These are phyloP conservation scores for Drosophila mojavensis DNA, from an alignment of 1,140 invertebrate genomes.

Conservation along the genomic window DNA sequence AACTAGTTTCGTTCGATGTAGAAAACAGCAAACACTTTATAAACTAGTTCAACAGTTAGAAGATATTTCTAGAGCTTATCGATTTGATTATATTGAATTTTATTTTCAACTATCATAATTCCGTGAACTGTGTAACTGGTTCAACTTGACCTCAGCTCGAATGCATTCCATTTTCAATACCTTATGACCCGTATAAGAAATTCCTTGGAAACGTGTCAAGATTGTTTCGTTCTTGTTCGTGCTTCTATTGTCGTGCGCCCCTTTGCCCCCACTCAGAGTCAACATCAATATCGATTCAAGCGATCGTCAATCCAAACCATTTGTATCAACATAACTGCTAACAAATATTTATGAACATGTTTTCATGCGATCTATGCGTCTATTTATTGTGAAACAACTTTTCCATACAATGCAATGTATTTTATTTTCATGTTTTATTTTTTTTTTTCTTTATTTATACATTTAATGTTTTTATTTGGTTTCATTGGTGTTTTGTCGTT, in stretches of 20 bases:
- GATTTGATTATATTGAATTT: background rate
- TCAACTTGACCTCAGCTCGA: background rate
- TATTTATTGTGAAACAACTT: constrained; percentile 64
- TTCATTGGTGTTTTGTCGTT: constrained; percentile 63
- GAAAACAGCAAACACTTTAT: no score
- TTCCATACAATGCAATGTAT: constrained; percentile 55
- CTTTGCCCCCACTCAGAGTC: background rate
- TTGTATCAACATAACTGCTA: constrained; percentile 67
- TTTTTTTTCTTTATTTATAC: constrained; percentile 39
- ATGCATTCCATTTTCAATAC: constrained; percentile 4
- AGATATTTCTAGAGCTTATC: background rate
- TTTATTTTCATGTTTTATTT: constrained; percentile 38
- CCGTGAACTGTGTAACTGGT: constrained; percentile 4
- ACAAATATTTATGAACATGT: constrained; percentile 73
- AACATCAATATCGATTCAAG: constrained; percentile 20
- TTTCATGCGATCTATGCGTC: constrained; percentile 53
- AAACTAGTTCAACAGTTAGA: no score
- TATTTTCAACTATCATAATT: background rate
- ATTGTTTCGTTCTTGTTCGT: constrained; percentile 31
- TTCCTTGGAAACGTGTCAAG: constrained; percentile 44
- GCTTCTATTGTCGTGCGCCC: constrained; percentile 20
- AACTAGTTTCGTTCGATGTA: background rate
- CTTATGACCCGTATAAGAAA: constrained; percentile 25
- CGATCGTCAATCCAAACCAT: constrained; percentile 58
- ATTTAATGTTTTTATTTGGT: constrained; percentile 76